Evolutionary conservation across 1,140 invertebrate species (phyloP), one percentile per base, ranked within the genome.

Genomic region (Drosophila pallidifrons): DNA sequence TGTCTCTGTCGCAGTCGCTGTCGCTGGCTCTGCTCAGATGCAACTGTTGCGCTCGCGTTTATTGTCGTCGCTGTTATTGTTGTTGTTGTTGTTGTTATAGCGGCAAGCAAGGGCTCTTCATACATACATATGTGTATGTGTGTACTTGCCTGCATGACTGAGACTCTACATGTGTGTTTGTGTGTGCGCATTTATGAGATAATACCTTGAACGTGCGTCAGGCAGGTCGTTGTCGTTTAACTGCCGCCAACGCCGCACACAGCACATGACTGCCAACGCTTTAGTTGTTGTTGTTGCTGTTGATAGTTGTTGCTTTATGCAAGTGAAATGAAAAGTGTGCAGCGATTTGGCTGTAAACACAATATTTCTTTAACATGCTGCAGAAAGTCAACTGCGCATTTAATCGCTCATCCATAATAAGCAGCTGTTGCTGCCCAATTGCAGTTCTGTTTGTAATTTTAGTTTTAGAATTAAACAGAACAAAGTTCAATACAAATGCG

Each of bases 141-240:
- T 41, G 32, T 57, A 10, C 35, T 45, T 66, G 35, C 35, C 25
- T 20, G 11, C 10, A 6, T 38, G 35, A 38, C 35, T 7, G 35
- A 2, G 20, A 16, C 16, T 16, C 16, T 16, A 16, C 38, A 11
- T 8, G 38, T 41, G 41, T 43, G 35, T 59, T 38, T 64, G 15
- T 64, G 41, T 68, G 49, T 63, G 51, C 75, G 63, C 81, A 70
- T 76, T 81, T 86, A 82, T 91, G 88, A 85, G 88, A 91, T 91
- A 91, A 91, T 91, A 91, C 88, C 88, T 91, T 91, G 88, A 88
- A 91, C 89, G 83, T 89, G 83, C 81, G 89, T 85, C 88, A 82
- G 79, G 54, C 87, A 91, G 88, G 88, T 64, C 85, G 85, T 81
- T 88, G 68, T 60, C 75, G 57, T 79, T 77, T 81, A 86, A 90